Percentiles rank a stretch among this genome's conserved stretches.
Evolutionary conservation across 2,888 invertebrate species (phyloP).

Genomic region (Azorinus chamasolen): DNA sequence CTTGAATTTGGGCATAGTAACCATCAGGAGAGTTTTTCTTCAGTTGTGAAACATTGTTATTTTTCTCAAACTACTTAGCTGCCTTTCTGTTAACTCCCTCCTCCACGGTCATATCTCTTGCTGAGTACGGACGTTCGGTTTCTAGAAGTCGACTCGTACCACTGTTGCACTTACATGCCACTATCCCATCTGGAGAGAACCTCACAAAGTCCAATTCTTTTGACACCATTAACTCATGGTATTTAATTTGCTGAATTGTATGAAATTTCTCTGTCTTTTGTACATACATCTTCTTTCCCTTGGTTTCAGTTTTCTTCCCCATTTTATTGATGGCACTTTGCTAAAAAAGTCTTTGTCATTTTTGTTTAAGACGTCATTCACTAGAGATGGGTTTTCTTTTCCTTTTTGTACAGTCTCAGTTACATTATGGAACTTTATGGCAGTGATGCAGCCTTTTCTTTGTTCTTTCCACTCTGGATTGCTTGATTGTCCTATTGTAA

Average conservation of each 20-base stretch:
- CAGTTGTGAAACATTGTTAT: neutral
- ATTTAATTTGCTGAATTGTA: slow-evolving; percentile 7
- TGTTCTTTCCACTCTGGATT: slow-evolving; percentile 33
- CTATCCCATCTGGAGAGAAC: slow-evolving; percentile 31
- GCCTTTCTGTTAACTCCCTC: slow-evolving; percentile 7
- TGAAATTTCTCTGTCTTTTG: slow-evolving; percentile 7
- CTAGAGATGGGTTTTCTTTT: slow-evolving; percentile 1
- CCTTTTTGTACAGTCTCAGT: slow-evolving; percentile 7
- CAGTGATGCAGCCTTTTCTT: slow-evolving; percentile 23
- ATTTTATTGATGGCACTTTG: slow-evolving; percentile 18
- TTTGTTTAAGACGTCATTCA: neutral
- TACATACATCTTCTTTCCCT: slow-evolving; percentile 14
- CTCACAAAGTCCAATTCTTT: slow-evolving; percentile 18
- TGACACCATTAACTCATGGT: slow-evolving; percentile 16
- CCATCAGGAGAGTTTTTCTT: slow-evolving; percentile 5
- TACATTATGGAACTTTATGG: slow-evolving; percentile 3
- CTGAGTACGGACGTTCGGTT: slow-evolving; percentile 28
- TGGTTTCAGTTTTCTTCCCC: slow-evolving; percentile 16
- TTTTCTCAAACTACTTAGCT: slow-evolving; percentile 8
- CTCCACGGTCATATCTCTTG: slow-evolving; percentile 11
- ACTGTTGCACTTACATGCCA: slow-evolving; percentile 25
- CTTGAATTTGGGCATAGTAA: slow-evolving; percentile 34
- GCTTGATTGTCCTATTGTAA: slow-evolving; percentile 8
- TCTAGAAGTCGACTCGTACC: slow-evolving; percentile 12
- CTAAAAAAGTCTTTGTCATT: neutral